Conservation (phyloP, 1,140 invertebrate genomes). For the Papilio aristodemus region DNA sequence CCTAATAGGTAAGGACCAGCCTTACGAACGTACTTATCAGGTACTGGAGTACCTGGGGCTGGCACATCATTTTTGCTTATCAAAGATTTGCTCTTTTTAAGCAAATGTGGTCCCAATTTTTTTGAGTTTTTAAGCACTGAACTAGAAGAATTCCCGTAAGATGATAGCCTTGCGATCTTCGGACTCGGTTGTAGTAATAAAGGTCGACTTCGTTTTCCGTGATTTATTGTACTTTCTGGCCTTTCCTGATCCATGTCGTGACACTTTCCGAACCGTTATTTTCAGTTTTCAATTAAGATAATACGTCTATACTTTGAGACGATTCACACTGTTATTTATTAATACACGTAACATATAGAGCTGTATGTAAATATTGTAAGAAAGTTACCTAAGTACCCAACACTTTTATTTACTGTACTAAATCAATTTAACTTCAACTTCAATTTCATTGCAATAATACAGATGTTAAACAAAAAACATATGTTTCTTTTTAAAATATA, state of each 20-base stretch:
- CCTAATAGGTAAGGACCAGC: slow-evolving; percentile 88
- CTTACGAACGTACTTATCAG: slow-evolving; percentile 75
- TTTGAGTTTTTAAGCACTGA: slow-evolving; percentile 60
- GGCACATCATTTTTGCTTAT: slow-evolving; percentile 70
- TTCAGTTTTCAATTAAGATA: slow-evolving; percentile 5
- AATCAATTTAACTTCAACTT: slow-evolving; percentile 35
- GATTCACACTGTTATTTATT: slow-evolving; percentile 1
- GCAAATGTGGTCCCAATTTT: slow-evolving; percentile 50
- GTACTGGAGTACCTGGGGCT: slow-evolving; percentile 67
- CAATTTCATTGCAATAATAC: slow-evolving; percentile 14
- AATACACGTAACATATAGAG: slow-evolving; percentile 18
- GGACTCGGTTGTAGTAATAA: slow-evolving; percentile 69
- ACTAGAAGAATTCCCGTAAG: slow-evolving; percentile 60
- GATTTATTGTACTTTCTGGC: slow-evolving; percentile 63
- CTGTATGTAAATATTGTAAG: slow-evolving; percentile 16
- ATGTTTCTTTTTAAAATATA: slow-evolving; percentile 7
- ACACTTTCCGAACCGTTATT: slow-evolving; percentile 34
- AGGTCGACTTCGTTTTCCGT: slow-evolving; percentile 74
- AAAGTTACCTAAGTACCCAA: slow-evolving; percentile 35
- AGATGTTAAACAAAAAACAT: slow-evolving; percentile 34
- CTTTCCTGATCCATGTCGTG: slow-evolving; percentile 70
- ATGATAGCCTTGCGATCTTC: slow-evolving; percentile 63
- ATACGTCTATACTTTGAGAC: neutral
- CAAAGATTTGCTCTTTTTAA: slow-evolving; percentile 54
- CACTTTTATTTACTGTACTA: slow-evolving; percentile 48